A percentile compares a stretch with the other conserved stretches of the same genome.
Conservation (phyloP, 2,113 vertebrate species). For the Siniperca knerii region DNA sequence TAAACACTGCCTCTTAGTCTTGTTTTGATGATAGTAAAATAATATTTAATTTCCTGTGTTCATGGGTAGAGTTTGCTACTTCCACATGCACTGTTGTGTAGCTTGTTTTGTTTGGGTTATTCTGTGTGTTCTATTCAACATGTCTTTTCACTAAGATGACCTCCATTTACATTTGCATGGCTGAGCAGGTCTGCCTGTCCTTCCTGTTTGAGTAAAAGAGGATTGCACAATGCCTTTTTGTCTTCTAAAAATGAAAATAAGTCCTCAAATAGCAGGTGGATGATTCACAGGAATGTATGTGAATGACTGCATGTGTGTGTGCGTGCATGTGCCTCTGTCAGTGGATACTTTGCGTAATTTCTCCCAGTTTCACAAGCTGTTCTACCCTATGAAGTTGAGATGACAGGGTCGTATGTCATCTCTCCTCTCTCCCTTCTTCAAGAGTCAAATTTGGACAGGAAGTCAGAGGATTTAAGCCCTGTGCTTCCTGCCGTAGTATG, state of each 20-base stretch:
- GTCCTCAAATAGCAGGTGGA: slow-evolving; percentile 31
- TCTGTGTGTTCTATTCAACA: slow-evolving; percentile 5
- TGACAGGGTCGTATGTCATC: slow-evolving; percentile 70
- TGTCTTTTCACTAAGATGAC: slow-evolving; percentile 24
- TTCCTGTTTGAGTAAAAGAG: slow-evolving; percentile 32
- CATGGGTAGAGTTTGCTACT: neutral
- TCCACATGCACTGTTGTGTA: neutral
- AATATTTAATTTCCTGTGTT: neutral
- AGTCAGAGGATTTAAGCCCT: slow-evolving; percentile 70
- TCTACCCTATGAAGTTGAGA: slow-evolving; percentile 44
- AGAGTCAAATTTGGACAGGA: slow-evolving; percentile 74
- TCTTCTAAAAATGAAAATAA: slow-evolving; percentile 24
- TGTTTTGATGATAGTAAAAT: neutral
- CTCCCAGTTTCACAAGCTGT: slow-evolving; percentile 26
- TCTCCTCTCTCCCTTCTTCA: slow-evolving; percentile 55
- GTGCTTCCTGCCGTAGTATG: slow-evolving; percentile 48
- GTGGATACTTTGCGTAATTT: slow-evolving; percentile 45
- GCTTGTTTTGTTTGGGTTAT: neutral
- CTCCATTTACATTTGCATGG: slow-evolving; percentile 13
- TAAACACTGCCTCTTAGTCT: neutral
- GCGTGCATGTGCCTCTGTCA: slow-evolving; percentile 12
- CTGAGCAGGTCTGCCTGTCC: slow-evolving; percentile 5
- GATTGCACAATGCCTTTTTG: slow-evolving; percentile 16
- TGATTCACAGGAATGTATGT: slow-evolving; percentile 25
- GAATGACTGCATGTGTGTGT: slow-evolving; percentile 11